phyloP scores from a whole-genome alignment of 35 echinoderm and acorn worm species.

The Lytechinus pictus region DNA sequence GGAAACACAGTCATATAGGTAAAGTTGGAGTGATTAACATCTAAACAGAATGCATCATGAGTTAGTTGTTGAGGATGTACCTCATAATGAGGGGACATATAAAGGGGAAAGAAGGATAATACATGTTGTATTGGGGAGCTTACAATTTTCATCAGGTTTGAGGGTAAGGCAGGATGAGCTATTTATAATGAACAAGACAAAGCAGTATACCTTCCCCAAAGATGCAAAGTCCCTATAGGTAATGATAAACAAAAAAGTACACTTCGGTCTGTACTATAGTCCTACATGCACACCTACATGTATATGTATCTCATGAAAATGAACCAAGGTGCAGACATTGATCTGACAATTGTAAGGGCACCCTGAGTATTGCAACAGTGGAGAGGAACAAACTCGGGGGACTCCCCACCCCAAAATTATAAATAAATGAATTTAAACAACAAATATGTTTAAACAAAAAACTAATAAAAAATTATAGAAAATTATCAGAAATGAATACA shows the following conservation, averaged over 20 bases:
- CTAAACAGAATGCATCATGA: not conserved
- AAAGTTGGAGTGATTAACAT: slow-evolving; percentile 12
- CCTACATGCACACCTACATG: not conserved
- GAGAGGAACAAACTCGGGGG: too few species aligned
- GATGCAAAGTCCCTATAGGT: not conserved
- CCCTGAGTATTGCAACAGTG: not conserved
- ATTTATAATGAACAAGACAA: not conserved
- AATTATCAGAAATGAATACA: too few species aligned
- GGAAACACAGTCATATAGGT: slow-evolving; percentile 12
- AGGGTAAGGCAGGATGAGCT: not conserved
- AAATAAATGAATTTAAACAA: too few species aligned
- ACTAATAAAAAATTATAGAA: too few species aligned
- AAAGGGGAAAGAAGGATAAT: not conserved
- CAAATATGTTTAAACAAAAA: too few species aligned
- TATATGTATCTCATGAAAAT: not conserved
- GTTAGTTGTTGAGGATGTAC: slow-evolving; percentile 3
- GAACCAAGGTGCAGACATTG: not conserved
- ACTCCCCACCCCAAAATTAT: too few species aligned
- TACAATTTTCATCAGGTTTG: not conserved
- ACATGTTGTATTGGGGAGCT: not conserved
- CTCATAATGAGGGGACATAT: not conserved
- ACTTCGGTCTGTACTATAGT: not conserved
- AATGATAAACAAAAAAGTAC: not conserved
- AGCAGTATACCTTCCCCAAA: not conserved
- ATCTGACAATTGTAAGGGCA: not conserved